phyloP scores from a whole-genome alignment of 2,888 invertebrate genomes.

The Agonum fuliginosum region DNA sequence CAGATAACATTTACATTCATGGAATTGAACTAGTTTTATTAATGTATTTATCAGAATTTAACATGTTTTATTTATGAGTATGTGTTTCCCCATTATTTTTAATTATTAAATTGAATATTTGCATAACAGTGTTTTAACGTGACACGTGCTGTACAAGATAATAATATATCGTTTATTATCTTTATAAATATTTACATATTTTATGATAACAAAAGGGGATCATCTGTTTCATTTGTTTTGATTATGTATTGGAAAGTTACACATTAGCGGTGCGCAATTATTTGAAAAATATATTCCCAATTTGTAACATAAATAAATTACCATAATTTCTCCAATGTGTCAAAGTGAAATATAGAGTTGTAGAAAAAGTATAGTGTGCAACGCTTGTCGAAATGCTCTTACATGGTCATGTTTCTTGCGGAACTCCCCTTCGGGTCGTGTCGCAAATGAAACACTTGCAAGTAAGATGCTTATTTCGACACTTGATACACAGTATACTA shows the following conservation, averaged over 20 bases:
- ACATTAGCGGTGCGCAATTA: neutral
- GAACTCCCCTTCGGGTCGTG: no score
- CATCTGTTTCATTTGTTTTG: conserved; percentile 32
- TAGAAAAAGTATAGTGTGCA: no score
- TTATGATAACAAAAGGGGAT: conserved; percentile 23
- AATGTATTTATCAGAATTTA: neutral
- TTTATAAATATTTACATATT: conserved; percentile 32
- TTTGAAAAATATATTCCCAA: no score
- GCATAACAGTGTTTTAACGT: neutral
- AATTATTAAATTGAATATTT: neutral
- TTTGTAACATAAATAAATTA: no score
- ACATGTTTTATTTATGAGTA: neutral
- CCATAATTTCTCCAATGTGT: no score
- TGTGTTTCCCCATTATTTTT: neutral
- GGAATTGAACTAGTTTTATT: neutral
- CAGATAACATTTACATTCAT: conserved; percentile 6
- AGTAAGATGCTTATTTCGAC: no score
- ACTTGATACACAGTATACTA: no score
- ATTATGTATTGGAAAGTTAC: neutral
- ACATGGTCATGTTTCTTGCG: no score
- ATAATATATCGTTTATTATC: conserved; percentile 40
- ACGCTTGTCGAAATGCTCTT: no score
- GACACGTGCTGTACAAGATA: conserved; percentile 17
- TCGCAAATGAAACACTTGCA: no score
- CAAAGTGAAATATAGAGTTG: no score